These are phyloP conservation scores for Hapalemur alaotrensis DNA, from an alignment of 2,797 vertebrate species.

Conservation along the genomic window DNA sequence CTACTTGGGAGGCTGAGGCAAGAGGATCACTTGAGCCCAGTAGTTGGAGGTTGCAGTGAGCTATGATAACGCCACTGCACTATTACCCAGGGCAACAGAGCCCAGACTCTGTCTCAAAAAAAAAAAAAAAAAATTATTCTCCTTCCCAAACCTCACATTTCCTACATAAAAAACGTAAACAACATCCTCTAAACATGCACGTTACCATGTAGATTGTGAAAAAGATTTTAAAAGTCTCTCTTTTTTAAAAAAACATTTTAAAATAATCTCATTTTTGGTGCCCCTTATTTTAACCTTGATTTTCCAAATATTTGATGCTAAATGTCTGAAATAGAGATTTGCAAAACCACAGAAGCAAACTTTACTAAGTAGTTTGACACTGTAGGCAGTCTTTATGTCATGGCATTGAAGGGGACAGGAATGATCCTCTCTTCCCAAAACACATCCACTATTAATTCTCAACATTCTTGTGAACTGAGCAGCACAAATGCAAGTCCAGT, in stretches of 20 bases:
- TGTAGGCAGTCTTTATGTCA: not conserved
- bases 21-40: not conserved
- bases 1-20: not conserved
- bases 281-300: not conserved
- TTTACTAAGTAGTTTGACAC: not conserved
- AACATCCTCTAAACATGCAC: not conserved
- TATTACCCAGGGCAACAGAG: not conserved
- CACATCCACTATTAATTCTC: not conserved
- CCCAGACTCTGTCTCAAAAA: not conserved
- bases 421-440: not conserved
- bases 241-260: not conserved
- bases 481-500: not conserved
- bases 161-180: not conserved
- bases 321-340: not conserved
- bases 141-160: not conserved
- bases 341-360: not conserved
- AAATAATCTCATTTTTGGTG: not conserved
- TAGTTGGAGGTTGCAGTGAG: not conserved
- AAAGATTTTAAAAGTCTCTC: not conserved
- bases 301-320: not conserved
- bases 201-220: not conserved
- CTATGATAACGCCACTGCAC: not conserved
- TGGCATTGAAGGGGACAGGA: not conserved
- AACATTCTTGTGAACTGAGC: not conserved
- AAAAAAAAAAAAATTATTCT: not conserved